Evolutionary conservation across 2,888 invertebrate genomes (phyloP).

Genomic region (Lasioglossum leucozonium): DNA sequence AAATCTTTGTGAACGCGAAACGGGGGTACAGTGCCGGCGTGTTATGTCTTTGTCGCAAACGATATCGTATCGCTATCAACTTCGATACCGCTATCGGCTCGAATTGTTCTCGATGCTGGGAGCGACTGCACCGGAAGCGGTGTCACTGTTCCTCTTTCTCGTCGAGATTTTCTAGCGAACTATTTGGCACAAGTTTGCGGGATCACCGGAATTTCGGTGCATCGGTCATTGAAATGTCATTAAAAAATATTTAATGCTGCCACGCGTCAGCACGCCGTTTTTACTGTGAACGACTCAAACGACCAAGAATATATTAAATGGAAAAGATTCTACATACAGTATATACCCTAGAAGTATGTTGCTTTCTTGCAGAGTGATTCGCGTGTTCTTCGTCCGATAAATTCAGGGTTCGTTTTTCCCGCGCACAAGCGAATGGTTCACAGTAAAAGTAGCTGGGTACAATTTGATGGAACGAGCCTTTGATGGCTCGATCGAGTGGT

Average conservation of each 20-base stretch:
- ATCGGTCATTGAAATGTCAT: not conserved
- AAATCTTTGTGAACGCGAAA: conserved; percentile 53
- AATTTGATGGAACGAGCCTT: not conserved
- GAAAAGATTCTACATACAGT: not conserved
- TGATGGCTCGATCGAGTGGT: not conserved
- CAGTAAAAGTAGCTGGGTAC: not conserved
- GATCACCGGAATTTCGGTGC: not conserved
- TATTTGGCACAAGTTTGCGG: not conserved
- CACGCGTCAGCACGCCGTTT: not conserved
- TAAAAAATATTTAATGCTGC: not conserved
- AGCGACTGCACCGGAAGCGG: conserved; percentile 79
- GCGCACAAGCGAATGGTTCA: not conserved
- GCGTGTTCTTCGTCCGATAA: not conserved
- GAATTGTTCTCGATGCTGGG: conserved; percentile 80
- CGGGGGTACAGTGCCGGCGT: conserved; percentile 48
- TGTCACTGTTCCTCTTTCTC: conserved; percentile 63
- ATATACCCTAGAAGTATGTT: not conserved
- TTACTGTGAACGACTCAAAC: not conserved
- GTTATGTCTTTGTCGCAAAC: conserved; percentile 82
- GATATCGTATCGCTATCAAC: conserved; percentile 81
- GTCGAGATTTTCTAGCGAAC: conserved; percentile 6
- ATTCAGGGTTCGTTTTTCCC: not conserved
- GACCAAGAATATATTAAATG: not conserved
- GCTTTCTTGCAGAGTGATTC: not conserved
- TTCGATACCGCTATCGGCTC: conserved; percentile 81